Conservation (phyloP, 2,888 invertebrate genomes). For the Resseliella maxima region DNA sequence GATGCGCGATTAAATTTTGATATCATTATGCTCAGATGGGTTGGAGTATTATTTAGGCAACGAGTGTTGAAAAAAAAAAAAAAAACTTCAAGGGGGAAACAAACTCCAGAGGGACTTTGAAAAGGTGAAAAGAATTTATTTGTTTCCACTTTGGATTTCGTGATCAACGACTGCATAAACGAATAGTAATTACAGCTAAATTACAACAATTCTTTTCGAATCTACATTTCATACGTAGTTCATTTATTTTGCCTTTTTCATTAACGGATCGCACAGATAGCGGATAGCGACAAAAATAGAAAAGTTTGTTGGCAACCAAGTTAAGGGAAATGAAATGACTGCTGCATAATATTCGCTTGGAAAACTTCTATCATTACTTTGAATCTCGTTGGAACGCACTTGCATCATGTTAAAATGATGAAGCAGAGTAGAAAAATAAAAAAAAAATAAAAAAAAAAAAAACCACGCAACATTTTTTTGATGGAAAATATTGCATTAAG, state of each 20-base stretch:
- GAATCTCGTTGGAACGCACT: conserved; percentile 33
- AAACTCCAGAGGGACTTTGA: background rate
- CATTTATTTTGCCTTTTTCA: background rate
- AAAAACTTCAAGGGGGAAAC: background rate
- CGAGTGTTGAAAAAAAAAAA: background rate
- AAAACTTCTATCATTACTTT: conserved; percentile 46
- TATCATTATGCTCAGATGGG: background rate
- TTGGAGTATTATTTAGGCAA: background rate
- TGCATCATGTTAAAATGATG: background rate
- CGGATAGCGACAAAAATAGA: background rate
- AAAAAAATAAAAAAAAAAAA: background rate
- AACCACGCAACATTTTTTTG: background rate
- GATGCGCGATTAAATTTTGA: conserved; percentile 51
- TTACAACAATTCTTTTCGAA: background rate
- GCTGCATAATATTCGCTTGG: conserved; percentile 25
- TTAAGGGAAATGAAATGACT: conserved; percentile 20
- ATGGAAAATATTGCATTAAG: conserved; percentile 23
- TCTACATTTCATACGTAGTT: conserved; percentile 23
- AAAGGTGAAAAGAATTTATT: conserved; percentile 35
- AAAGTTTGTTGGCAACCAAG: conserved; percentile 1
- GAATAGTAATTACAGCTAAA: conserved; percentile 41
- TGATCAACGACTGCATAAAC: conserved; percentile 41
- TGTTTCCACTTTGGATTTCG: conserved; percentile 46
- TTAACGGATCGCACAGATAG: background rate
- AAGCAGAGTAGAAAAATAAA: background rate